Conservation (phyloP, 2,797 vertebrate genomes). For the Aphelocoma californica region DNA sequence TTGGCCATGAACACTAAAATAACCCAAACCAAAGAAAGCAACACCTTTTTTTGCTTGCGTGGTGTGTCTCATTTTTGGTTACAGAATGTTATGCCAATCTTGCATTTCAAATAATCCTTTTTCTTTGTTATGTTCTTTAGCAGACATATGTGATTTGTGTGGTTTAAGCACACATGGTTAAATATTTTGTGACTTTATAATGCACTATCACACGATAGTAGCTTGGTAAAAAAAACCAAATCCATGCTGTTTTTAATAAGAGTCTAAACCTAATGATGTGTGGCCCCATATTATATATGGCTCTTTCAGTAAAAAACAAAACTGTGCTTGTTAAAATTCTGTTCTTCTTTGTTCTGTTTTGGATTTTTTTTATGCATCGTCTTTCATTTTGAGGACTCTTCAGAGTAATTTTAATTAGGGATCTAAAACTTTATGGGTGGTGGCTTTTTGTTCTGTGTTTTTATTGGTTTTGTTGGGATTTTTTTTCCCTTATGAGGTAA, state of each 20-base stretch:
- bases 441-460: not conserved
- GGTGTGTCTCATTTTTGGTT: not conserved
- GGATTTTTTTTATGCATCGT: not conserved
- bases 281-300: not conserved
- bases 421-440: not conserved
- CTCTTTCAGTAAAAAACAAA: not conserved
- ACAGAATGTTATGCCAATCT: not conserved
- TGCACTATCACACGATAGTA: not conserved
- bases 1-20: not conserved
- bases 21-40: not conserved
- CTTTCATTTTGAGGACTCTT: not conserved
- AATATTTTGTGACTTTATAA: not conserved
- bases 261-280: not conserved
- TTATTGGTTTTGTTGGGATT: not conserved
- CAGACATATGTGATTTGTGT: not conserved
- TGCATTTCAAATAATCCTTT: not conserved
- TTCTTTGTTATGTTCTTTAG: not conserved
- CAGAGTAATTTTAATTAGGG: not conserved
- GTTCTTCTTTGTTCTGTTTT: not conserved
- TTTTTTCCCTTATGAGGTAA: not conserved
- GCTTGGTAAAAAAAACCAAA: not conserved
- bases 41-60: rapidly evolving
- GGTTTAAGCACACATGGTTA: not conserved
- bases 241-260: not conserved
- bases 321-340: not conserved